Evolutionary conservation across 2,797 vertebrate genomes (phyloP), one percentile per base, ranked within the genome.

Genomic region (Coendou prehensilis): DNA sequence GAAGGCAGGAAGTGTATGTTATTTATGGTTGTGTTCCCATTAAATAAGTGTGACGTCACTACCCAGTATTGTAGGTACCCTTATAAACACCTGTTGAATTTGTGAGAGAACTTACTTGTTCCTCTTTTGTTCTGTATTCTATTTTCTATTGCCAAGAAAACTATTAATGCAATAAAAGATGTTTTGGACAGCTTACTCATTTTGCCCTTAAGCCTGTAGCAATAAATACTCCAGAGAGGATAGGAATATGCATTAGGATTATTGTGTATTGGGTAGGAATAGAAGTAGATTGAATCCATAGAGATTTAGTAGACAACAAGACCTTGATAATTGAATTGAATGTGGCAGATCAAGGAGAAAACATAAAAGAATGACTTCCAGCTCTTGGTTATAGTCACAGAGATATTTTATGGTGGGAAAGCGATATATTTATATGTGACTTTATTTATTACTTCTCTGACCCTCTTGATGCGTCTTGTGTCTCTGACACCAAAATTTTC

Each of bases 161-260:
- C 75, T 81, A 37, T 67, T 80, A 59, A n/a, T 33, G 90, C 10
- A 67, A 52, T 95, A 89, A 84, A 85, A 64, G 71, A 47, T 33
- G 6, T 56, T 86, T 33, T 20, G 63, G 52, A 41, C 81, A 95
- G 22, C 17, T 20, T 87, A 17, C 67, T 22, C 41, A 73, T 57
- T 85, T 89, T n/a, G 59, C 11, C 26, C 3, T 17, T 93, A 45
- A 79, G 23, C 50, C 17, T 80, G 7, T 37, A 61, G n/a, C 13
- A 59, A 23, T 80, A 83, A 79, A 50, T 45, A 23, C 23, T 87
- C 18, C 20, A 47, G 45, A 41, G 5, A 88, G 57, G 47, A 15
- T 28, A 30, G 6, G 57, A 30, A 7, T 69, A 64, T 80, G 33
- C 57, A 26, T 85, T 37, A 75, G 57, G 15, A 57, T 59, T 63